Base-by-base conservation (phyloP, 2,888 invertebrate genomes). In the Cephus sareptanus region DNA sequence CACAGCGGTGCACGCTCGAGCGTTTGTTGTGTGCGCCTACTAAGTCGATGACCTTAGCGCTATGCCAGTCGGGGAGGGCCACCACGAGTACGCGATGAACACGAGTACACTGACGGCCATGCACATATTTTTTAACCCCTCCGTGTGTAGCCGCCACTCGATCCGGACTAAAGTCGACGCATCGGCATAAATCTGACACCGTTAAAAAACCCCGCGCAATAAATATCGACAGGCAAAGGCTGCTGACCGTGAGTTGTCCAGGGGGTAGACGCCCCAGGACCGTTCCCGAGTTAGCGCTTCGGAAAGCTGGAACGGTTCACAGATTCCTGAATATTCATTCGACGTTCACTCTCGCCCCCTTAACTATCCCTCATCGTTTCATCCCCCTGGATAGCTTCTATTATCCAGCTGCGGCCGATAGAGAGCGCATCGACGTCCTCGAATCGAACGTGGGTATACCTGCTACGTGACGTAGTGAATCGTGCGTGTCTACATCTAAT, bases 21-120 rank as follows among this genome's bases (percentile, higher is more conserved):
- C 74, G 34, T 74, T 35, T 74, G 74, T 74, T 74, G 79, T 74
- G 37, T 31, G 79, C 76, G 79, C 76, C 71, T 74, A 73, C 69
- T 76, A 76, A 73, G 79, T 79, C 79, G 76, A 79, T 79, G 79
- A 79, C 76, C 79, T 79, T 79, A 76, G 73, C 79, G 79, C 76
- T 79, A 79, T 79, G 79, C 76, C 79, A 73, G 56, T 69, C 78
- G 76, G 40, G 34, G 35, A 76, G 71, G 74, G 13, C 37, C 74
- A 34, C 37, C 74, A 76, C 40, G 79, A 69, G 76, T 71, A 33
- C 74, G 6, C 12, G 56, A 71, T 76, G 76, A 76, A 70, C 76
- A 73, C 76, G 69, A 74, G 76, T 76, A 73, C 74, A 69, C 74
- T 33, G 73, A 74, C 68, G 76, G 69, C 78, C 73, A 73, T 35